Conservation (phyloP, 2,797 vertebrate genomes). For the Pantherophis alleghaniensis region DNA sequence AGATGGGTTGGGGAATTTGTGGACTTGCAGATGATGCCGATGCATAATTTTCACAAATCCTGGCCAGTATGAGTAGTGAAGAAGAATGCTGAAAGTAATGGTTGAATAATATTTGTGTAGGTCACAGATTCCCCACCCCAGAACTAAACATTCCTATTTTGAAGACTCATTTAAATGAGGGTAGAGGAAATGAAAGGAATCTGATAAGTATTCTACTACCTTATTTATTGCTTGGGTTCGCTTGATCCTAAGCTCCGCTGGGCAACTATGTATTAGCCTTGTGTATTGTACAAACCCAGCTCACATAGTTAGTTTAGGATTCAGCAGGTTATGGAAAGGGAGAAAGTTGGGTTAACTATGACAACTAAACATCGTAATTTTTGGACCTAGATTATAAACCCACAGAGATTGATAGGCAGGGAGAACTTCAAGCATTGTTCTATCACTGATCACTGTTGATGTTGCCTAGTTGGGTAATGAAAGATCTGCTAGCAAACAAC, state of each 20-base stretch:
- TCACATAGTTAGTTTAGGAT: not conserved
- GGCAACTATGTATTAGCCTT: not conserved
- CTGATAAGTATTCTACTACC: not conserved
- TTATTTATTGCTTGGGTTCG: not conserved
- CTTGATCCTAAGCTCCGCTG: not conserved
- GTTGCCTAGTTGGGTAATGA: not conserved
- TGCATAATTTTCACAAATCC: not conserved
- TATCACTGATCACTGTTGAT: not conserved
- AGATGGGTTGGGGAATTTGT: not conserved
- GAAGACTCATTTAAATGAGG: not conserved
- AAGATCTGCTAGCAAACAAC: not conserved
- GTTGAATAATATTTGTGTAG: not conserved
- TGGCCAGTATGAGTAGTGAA: not conserved
- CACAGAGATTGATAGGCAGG: not conserved
- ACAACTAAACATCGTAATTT: not conserved
- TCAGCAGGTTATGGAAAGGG: not conserved
- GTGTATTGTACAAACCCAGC: not conserved
- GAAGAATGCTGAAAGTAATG: not conserved
- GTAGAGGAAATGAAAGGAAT: not conserved
- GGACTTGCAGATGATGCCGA: not conserved
- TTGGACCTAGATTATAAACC: not conserved
- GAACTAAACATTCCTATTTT: not conserved
- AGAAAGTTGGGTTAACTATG: not conserved
- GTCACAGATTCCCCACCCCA: not conserved
- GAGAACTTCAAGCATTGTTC: not conserved